A percentile compares a stretch with the other conserved stretches of the same genome.
Conservation (phyloP, 35 echinoderm and acorn worm genomes). For the Stichopus chloronotus region DNA sequence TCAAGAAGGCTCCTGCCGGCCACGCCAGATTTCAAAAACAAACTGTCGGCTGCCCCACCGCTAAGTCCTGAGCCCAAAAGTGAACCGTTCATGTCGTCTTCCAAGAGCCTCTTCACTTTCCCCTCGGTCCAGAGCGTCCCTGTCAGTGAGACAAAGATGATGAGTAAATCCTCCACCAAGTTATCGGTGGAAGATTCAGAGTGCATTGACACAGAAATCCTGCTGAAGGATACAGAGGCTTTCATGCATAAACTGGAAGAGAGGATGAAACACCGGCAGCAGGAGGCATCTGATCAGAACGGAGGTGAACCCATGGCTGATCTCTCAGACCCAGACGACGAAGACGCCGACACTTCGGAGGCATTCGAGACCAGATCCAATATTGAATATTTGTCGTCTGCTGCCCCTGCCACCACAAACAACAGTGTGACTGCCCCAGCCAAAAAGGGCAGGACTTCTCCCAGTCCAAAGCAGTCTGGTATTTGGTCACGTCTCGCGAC, state of each 20-base stretch:
- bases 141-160: not conserved
- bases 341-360: conserved; percentile 16
- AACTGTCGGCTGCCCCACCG: not conserved
- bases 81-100: conserved; percentile 27
- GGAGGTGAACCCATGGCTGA: not conserved
- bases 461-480: conserved; percentile 32
- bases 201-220: conserved; percentile 82
- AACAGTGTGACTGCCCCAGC: not conserved
- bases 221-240: conserved; percentile 91
- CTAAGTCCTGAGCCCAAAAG: conserved; percentile 44
- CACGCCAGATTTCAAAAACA: not conserved
- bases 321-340: not conserved
- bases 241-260: conserved; percentile 82
- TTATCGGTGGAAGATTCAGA: conserved; percentile 62
- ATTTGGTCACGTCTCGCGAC: conserved; percentile 84
- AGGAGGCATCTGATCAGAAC: not conserved
- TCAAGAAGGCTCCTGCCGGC: conserved; percentile 17
- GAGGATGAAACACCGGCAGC: conserved; percentile 63
- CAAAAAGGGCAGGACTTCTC: conserved; percentile 35
- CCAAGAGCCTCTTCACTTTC: conserved; percentile 26
- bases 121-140: not conserved
- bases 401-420: not conserved
- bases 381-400: not conserved
- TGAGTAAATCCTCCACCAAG: conserved; percentile 47
- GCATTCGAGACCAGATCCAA: conserved; percentile 30